Conservation (phyloP, 2,797 vertebrate species). For the Characodon lateralis region DNA sequence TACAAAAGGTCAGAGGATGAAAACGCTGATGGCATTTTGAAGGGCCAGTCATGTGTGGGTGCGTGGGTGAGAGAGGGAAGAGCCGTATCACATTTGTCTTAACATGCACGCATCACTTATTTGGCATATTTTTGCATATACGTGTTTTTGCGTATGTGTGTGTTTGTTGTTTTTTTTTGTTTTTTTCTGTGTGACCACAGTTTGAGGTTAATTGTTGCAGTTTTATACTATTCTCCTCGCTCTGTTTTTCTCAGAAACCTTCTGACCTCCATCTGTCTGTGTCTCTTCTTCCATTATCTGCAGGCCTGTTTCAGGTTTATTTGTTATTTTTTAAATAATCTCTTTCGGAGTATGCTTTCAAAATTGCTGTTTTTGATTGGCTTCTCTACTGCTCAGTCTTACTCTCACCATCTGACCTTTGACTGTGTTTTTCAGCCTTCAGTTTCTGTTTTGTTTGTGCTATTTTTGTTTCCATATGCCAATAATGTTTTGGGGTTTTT, state of each 20-base stretch:
- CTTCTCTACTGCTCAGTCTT: background rate
- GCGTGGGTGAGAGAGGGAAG: conserved; percentile 7
- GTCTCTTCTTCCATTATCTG: conserved; percentile 23
- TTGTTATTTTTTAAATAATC: background rate
- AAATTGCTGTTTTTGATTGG: background rate
- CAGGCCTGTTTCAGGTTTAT: conserved; percentile 9
- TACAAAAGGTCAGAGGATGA: conserved; percentile 68
- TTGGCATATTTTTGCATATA: conserved; percentile 22
- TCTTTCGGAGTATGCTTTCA: conserved; percentile 8
- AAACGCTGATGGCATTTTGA: conserved; percentile 64
- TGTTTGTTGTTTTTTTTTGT: background rate
- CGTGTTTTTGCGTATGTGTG: conserved; percentile 20
- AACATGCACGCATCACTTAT: conserved; percentile 27
- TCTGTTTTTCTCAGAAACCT: conserved; percentile 34
- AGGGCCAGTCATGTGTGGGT: conserved; percentile 4
- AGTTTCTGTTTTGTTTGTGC: background rate
- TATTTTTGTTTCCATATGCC: conserved; percentile 2
- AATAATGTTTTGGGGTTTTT: background rate
- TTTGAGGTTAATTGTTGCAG: conserved; percentile 47
- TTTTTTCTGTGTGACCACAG: conserved; percentile 8
- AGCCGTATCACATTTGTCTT: conserved; percentile 32
- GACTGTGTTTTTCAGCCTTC: conserved; percentile 4
- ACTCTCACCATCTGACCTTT: background rate
- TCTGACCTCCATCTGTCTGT: conserved; percentile 47
- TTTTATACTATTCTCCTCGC: conserved; percentile 40